Evolutionary conservation across 2,888 invertebrate genomes (phyloP).

Genomic region (Chymomyza caudatula): DNA sequence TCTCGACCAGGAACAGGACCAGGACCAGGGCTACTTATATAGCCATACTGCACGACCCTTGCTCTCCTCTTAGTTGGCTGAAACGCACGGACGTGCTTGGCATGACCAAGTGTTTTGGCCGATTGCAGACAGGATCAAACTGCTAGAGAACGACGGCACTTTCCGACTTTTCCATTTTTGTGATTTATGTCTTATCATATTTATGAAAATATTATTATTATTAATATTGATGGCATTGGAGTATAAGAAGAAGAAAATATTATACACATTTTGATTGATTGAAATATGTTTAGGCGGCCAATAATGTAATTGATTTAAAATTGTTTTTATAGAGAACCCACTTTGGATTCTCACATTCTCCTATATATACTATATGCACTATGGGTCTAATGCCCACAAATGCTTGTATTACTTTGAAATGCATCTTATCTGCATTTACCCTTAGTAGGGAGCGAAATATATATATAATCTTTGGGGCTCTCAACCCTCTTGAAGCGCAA

Average conservation of each 20-base stretch:
- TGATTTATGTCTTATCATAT: constrained; percentile 73
- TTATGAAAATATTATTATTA: constrained; percentile 62
- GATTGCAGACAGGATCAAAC: neutral
- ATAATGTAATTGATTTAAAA: constrained; percentile 10
- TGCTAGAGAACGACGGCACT: no score
- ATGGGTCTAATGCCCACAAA: no score
- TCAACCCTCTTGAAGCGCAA: no score
- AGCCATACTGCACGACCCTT: constrained; percentile 2
- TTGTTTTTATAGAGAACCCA: no score
- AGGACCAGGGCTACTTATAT: constrained; percentile 27
- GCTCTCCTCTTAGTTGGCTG: constrained; percentile 1
- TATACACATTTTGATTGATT: constrained; percentile 50
- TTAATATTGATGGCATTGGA: constrained; percentile 71
- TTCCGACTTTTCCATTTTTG: constrained; percentile 18
- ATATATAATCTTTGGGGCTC: no score
- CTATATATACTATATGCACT: no score
- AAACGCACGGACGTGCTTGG: constrained; percentile 52
- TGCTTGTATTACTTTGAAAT: no score
- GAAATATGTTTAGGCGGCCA: constrained; percentile 40
- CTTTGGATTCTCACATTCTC: no score
- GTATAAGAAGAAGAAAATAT: constrained; percentile 35
- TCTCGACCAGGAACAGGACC: neutral
- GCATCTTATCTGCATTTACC: no score
- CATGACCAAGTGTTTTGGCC: constrained; percentile 48
- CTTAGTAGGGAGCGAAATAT: no score